A percentile compares a stretch with the other conserved stretches of the same genome.
Conservation (phyloP, 1,140 invertebrate species). For the Zaprionus kolodkinae region DNA sequence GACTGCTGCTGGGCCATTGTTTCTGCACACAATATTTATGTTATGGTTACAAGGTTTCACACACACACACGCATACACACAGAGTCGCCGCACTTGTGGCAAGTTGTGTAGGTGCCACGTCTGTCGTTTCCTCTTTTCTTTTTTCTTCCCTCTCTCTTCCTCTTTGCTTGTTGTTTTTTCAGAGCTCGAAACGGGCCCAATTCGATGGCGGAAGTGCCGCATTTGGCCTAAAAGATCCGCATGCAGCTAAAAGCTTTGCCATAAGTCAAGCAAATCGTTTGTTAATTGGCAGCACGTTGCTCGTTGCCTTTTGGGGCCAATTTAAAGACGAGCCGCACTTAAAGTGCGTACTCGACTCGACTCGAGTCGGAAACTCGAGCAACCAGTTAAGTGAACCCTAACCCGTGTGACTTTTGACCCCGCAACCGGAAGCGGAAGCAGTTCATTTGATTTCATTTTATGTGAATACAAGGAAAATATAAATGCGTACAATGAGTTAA, state of each 20-base stretch:
- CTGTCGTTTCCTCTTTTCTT: conserved; percentile 2
- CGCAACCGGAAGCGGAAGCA: not conserved
- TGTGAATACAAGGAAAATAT: not conserved
- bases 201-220: conserved; percentile 69
- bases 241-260: conserved; percentile 61
- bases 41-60: conserved; percentile 72
- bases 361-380: not conserved
- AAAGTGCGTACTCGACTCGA: not conserved
- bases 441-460: not conserved
- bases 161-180: not conserved
- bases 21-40: conserved; percentile 68
- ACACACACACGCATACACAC: not conserved
- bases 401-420: conserved; percentile 1
- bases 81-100: conserved; percentile 46
- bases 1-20: conserved; percentile 42
- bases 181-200: conserved; percentile 27
- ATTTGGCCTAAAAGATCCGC: conserved; percentile 60
- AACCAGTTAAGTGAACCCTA: not conserved
- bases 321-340: conserved; percentile 17
- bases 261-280: conserved; percentile 73
- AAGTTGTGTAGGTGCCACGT: conserved; percentile 32
- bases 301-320: conserved; percentile 34
- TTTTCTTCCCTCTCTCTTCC: not conserved
- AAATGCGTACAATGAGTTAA: too few relatives aligned
- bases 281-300: conserved; percentile 60